Conservation (phyloP, 1,140 invertebrate genomes). For the Procambarus virginalis region DNA sequence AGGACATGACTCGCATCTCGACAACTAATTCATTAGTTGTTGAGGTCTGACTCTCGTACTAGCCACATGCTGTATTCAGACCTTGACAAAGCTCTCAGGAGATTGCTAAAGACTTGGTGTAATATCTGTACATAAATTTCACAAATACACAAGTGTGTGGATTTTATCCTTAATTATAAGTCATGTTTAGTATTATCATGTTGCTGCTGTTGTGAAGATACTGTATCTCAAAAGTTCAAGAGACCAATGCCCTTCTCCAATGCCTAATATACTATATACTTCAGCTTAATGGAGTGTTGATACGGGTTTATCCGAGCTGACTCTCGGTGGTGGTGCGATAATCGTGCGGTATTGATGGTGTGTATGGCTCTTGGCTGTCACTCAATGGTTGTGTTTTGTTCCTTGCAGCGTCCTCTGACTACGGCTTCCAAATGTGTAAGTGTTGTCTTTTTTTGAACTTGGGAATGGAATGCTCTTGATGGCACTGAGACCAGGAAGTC, state of each 20-base stretch:
- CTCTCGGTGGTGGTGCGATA: slow-evolving; percentile 41
- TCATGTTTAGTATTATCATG: too few species aligned
- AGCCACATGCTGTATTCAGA: too few species aligned
- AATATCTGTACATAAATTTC: too few species aligned
- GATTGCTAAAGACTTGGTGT: too few species aligned
- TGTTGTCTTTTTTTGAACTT: slow-evolving; percentile 68
- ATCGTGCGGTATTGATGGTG: slow-evolving; percentile 53
- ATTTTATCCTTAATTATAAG: too few species aligned
- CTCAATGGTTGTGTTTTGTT: slow-evolving; percentile 69
- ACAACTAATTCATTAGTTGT: too few species aligned
- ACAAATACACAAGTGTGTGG: too few species aligned
- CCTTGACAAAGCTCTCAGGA: too few species aligned
- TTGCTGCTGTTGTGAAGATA: too few species aligned
- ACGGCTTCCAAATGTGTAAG: slow-evolving; percentile 71
- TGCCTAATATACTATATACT: background rate
- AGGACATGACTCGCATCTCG: too few species aligned
- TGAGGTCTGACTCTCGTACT: too few species aligned
- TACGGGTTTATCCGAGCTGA: slow-evolving; percentile 33
- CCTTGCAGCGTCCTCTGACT: slow-evolving; percentile 70
- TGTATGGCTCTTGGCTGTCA: slow-evolving; percentile 61
- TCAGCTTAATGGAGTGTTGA: background rate
- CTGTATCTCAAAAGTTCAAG: too few species aligned
- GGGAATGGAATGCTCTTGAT: slow-evolving; percentile 58
- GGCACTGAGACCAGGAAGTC: slow-evolving; percentile 57
- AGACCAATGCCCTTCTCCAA: background rate